phyloP scores from a whole-genome alignment of 2,113 vertebrate genomes.

The Alces alces region DNA sequence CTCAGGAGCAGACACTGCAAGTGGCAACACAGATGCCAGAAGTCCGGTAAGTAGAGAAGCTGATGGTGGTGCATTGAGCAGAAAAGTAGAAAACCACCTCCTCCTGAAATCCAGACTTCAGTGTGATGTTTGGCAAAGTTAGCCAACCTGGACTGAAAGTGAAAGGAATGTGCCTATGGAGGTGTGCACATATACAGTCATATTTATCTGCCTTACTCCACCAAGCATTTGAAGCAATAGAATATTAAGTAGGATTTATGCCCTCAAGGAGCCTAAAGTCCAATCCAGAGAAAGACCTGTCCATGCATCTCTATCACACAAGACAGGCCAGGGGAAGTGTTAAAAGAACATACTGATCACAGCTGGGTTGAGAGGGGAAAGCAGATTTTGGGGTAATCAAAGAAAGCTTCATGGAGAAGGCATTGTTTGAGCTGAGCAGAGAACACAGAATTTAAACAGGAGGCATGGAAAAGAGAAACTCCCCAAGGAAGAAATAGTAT shows the following conservation, averaged over 20 bases:
- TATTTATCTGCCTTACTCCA: background rate
- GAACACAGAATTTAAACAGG: background rate
- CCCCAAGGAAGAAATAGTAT: background rate
- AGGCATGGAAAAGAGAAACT: background rate
- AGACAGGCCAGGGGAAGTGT: too few relatives aligned
- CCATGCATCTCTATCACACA: background rate
- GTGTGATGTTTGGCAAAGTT: background rate
- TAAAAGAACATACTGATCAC: too few relatives aligned
- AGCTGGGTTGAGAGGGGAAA: background rate
- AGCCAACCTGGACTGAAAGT: background rate
- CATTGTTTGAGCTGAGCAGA: background rate
- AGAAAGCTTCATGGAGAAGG: background rate
- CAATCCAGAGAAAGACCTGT: background rate
- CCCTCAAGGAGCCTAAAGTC: background rate
- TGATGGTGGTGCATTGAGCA: background rate
- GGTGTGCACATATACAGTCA: background rate
- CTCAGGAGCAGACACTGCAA: background rate
- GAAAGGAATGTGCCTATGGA: background rate
- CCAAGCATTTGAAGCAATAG: background rate
- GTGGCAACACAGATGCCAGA: background rate
- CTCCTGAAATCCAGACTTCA: background rate
- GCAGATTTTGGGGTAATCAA: background rate
- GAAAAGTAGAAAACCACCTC: background rate
- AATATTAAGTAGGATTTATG: background rate
- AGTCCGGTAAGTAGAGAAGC: background rate